Base-by-base conservation (phyloP, 2,888 invertebrate genomes). In the Scaptomyza parva region DNA sequence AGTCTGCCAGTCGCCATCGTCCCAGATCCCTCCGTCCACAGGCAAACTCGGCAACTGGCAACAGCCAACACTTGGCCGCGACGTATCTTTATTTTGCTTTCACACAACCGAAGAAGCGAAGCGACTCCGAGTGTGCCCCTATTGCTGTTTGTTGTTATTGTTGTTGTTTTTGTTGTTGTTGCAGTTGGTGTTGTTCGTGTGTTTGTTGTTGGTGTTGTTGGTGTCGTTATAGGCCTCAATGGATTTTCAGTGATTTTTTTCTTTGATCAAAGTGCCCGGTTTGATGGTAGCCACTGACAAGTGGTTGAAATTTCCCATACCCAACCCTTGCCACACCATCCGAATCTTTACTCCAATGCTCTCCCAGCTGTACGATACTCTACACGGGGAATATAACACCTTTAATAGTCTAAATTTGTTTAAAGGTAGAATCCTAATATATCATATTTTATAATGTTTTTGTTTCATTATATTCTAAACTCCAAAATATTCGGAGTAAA, bases 71-170 rank as follows among this genome's bases (percentile, higher is more conserved):
- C 82, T 84, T 81, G 86, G 79, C 71, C 63, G 58, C 65, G 76
- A 84, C 83, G 83, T 87, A 87, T 85, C 88, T 85, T 85, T 86
- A 87, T 87, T 87, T 77, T 87, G 77, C 76, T 70, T 77, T 74
- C 77, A 76, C 75, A 83, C 83, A 81, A 62, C 58, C 48, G 48
- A 63, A 37, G 65, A 66, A 71, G 65, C 71, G 70, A 55, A 45
- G 62, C 65, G 40, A 53, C 51, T 58, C 57, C 72, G 64, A 72
- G 76, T 75, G 75, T 76, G 76, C 76, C 45, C 53, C 71, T 76
- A 64, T 76, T 76, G 76, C 71, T 48, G 51, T 72, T 14, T 59
- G 40, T 14, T 28, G 37, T 28, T 55, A 48, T 28, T 65, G 26
- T 5, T 22, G 22, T 30, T 30, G 28, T 6, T 28, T 30, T 65